Evolutionary conservation across 2,113 vertebrate genomes (phyloP).

Genomic region (Dermatemys mawii): DNA sequence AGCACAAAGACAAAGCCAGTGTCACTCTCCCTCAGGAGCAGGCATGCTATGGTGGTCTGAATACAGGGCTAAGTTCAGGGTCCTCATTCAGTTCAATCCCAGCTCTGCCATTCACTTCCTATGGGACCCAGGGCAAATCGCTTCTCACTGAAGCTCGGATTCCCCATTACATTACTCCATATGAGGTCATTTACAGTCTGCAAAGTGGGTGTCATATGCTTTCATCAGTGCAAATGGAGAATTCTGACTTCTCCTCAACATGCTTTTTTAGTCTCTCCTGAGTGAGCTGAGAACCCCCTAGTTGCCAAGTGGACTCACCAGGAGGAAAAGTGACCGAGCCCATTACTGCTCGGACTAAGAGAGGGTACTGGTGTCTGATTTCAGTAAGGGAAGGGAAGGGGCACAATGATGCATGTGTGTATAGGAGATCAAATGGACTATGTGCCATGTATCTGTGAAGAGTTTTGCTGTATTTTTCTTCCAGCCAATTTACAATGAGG

Average conservation of each 20-base stretch:
- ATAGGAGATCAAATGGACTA: conserved; percentile 12
- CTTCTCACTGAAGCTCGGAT: background rate
- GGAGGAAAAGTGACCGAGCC: background rate
- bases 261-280: background rate
- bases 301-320: background rate
- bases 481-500: background rate
- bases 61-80: background rate
- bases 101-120: background rate
- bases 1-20: background rate
- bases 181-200: background rate
- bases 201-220: background rate
- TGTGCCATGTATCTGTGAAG: background rate
- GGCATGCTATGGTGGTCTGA: background rate
- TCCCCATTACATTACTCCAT: background rate
- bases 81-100: background rate
- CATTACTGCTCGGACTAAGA: fast-evolving
- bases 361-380: conserved; percentile 5
- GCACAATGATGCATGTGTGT: background rate
- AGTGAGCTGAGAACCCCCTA: background rate
- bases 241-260: background rate
- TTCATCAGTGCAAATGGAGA: background rate
- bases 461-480: conserved; percentile 27
- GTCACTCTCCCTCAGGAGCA: background rate
- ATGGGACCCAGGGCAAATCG: background rate
- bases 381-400: background rate